Evolutionary conservation across 2,113 vertebrate genomes (phyloP), one percentile per base, ranked within the genome.

Genomic region (Limanda limanda): DNA sequence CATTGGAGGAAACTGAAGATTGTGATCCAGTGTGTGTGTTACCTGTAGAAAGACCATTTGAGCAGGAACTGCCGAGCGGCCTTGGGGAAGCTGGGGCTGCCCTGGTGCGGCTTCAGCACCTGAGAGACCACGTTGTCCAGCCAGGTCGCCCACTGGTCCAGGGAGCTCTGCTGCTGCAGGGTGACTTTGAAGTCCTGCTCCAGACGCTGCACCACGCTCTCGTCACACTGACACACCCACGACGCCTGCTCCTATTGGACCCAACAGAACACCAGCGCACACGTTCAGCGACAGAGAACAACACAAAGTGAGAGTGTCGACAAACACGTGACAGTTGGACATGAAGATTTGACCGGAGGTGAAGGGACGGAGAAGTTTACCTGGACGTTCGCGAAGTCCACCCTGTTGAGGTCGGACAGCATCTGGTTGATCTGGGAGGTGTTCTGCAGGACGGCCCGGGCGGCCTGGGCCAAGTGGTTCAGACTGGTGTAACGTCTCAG

Each of bases 11-110:
- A 52, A 52, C 17, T 2, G 20, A n/a, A n/a, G 6, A 52, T 21
- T 10, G 20, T 54, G 51, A n/a, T 21, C 20, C 51, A 6, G 51
- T 18, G 2, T 27, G 1, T 7, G 21, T 1, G 48, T 21, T 60
- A 99, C 98, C 98, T 99, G 81, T 99, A 99, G 91, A 99, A 99
- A n/a, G 98, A 99, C 98, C 98, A 99, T 51, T 99, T 99, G 71
- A 99, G 93, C 78, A 99, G 95, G 91, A 99, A 98, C 94, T 99
- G 98, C 51, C 98, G 94, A 2, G 98, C 98, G 0, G 98, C 98
- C 79, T 96, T 97, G 79, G 98, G 96, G 91, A 99, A 99, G 88
- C 95, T 95, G 87, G 96, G 94, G 58, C 95, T 97, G 77, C 97
- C 98, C 21, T 96, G 96, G 0, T 98, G 96, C 0, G 96, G 96